Evolutionary conservation across 2,113 vertebrate genomes (phyloP).

Genomic region (Tachysurus fulvidraco): DNA sequence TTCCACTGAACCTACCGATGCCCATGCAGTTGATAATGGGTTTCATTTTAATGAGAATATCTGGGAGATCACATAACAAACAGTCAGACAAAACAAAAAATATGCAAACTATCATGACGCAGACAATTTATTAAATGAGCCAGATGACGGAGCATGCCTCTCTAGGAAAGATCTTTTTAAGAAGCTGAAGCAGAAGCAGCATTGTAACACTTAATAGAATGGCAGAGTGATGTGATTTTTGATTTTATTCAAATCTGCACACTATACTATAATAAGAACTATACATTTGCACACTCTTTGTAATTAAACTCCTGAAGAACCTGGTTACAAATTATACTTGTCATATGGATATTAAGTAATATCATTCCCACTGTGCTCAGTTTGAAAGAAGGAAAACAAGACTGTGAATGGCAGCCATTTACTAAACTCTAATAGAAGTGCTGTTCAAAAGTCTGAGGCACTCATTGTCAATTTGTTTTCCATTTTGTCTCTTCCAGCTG

Average conservation of each 20-base stretch:
- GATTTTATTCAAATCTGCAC: not conserved
- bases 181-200: not conserved
- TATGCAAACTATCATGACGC: not conserved
- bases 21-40: not conserved
- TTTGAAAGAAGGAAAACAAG: not conserved
- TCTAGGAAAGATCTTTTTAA: not conserved
- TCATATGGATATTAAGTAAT: not conserved
- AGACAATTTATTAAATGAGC: not conserved
- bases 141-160: not conserved
- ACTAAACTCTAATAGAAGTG: slow-evolving; percentile 50
- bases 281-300: not conserved
- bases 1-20: not conserved
- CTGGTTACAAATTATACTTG: not conserved
- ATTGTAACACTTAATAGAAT: not conserved
- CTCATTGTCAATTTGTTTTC: slow-evolving; percentile 65
- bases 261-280: not conserved
- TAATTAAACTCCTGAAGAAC: not conserved
- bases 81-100: not conserved
- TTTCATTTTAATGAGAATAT: not conserved
- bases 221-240: not conserved
- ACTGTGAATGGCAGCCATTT: slow-evolving; percentile 5
- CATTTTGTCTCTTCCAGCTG: slow-evolving; percentile 65
- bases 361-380: not conserved
- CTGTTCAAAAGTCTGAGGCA: slow-evolving; percentile 52
- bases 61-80: not conserved